A percentile compares a stretch with the other conserved stretches of the same genome.
Evolutionary conservation across 2,888 invertebrate species (phyloP).

Genomic region (Schrankia costaestrigalis): DNA sequence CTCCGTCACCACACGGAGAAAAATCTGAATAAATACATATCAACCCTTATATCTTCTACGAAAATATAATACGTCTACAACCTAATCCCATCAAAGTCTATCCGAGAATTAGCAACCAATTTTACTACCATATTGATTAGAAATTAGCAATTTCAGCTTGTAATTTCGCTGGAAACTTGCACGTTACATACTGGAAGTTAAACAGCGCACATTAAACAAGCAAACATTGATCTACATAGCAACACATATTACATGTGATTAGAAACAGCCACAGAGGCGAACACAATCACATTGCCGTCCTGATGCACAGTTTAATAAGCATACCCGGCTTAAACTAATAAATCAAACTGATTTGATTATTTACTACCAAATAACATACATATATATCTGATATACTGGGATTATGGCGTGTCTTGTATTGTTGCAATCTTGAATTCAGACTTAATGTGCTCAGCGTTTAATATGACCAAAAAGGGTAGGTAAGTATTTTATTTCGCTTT

Average conservation of each 20-base stretch:
- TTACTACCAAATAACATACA: constrained; percentile 46
- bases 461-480: too few species aligned
- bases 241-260: constrained; percentile 18
- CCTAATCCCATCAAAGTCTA: constrained; percentile 5
- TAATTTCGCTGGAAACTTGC: constrained; percentile 10
- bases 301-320: constrained; percentile 63
- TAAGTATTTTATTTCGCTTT: too few species aligned
- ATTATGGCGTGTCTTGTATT: constrained; percentile 11
- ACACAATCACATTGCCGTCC: constrained; percentile 54
- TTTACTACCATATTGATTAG: constrained; percentile 14
- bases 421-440: not conserved
- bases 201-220: too few species aligned
- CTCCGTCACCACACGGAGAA: too few species aligned
- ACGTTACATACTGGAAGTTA: constrained; percentile 24
- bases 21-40: too few species aligned
- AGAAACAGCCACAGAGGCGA: constrained; percentile 21
- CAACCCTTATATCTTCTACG: too few species aligned
- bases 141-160: constrained; percentile 12
- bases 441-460: too few species aligned
- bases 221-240: constrained; percentile 12
- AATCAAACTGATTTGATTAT: constrained; percentile 73
- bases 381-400: constrained; percentile 33
- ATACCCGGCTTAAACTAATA: constrained; percentile 59
- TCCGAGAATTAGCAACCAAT: constrained; percentile 8
- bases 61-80: not conserved